Base-by-base conservation (phyloP, 53 echinoderm and acorn worm genomes). In the Paracentrotus lividus region DNA sequence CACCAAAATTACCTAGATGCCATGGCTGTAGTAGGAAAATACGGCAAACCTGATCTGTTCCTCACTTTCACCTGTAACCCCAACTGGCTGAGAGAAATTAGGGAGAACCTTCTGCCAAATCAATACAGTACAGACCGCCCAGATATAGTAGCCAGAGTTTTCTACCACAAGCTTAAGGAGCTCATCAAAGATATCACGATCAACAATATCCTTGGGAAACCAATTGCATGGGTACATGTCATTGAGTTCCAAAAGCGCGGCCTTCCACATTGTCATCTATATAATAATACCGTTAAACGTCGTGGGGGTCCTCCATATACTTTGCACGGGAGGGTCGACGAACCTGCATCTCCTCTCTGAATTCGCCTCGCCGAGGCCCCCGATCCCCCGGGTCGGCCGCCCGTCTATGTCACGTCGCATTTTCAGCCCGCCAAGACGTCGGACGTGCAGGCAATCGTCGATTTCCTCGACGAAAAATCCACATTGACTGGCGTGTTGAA, bases 11-110 rank as follows among this genome's bases (percentile, higher is more conserved):
- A 51, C 29, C 92, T 92, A 55, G 94, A 94, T 59, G 90, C 92
- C 0, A 94, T 94, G 94, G 45, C 94, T 5, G 92, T 94, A 32
- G 85, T 94, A 32, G 27, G 85, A 4, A 92, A 90, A 29, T 92
- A 86, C 72, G 94, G 94, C 8, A 90, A 91, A 32, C 94, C 94
- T 23, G 94, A 94, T 45, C 65, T 94, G 1, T 94, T 94, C 29
- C 26, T 94, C 1, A 94, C 94, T 0, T 91, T 94, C 18, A 94
- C 94, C 8, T 94, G 94, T 26, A 94, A 94, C 57, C 92, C 94
- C 9, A 94, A 92, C 86, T 86, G 92, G 65, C 42, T 57, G 24
- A 43, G 61, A 38, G 94, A 75, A 36, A 90, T 91, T 4, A 27
- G 2, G 27, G 90, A 94, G 27, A 85, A 77, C 26, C 42, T 94